A percentile compares a stretch with the other conserved stretches of the same genome.
phyloP scores from a whole-genome alignment of 1,140 invertebrate species.

The Drosophila funebris region DNA sequence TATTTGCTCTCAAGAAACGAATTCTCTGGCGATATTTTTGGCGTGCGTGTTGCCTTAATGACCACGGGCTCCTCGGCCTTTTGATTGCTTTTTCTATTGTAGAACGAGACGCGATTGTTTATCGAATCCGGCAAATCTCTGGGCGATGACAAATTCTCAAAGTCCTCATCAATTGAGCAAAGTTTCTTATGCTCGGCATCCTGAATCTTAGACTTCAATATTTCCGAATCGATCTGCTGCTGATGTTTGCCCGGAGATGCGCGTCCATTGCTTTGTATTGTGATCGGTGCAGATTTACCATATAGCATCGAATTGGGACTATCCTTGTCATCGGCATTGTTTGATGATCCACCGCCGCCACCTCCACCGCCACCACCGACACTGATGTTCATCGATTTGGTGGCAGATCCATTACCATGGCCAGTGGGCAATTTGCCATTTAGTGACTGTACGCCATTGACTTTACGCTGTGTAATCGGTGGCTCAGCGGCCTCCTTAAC shows the following conservation, averaged over 20 bases:
- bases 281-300: constrained; percentile 83
- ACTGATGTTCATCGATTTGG: constrained; percentile 69
- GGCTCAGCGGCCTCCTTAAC: constrained; percentile 18
- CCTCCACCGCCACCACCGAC: constrained; percentile 18
- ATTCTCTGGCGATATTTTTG: constrained; percentile 83
- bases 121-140: constrained; percentile 77
- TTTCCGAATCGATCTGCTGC: constrained; percentile 75
- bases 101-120: constrained; percentile 59
- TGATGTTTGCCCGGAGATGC: constrained; percentile 64
- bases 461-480: constrained; percentile 37
- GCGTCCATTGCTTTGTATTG: constrained; percentile 79
- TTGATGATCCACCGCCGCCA: constrained; percentile 3
- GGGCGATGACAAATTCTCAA: constrained; percentile 76
- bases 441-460: constrained; percentile 39
- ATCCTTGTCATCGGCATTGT: constrained; percentile 52
- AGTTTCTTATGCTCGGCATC: constrained; percentile 77
- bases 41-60: constrained; percentile 75
- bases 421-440: constrained; percentile 57
- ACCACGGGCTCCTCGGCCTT: constrained; percentile 75
- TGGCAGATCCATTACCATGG: neutral
- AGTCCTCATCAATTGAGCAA: constrained; percentile 79
- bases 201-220: constrained; percentile 78
- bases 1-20: constrained; percentile 81
- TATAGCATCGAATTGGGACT: constrained; percentile 71
- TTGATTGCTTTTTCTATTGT: constrained; percentile 55